Conservation (phyloP, 2,888 invertebrate species). For the Catocala nupta region DNA sequence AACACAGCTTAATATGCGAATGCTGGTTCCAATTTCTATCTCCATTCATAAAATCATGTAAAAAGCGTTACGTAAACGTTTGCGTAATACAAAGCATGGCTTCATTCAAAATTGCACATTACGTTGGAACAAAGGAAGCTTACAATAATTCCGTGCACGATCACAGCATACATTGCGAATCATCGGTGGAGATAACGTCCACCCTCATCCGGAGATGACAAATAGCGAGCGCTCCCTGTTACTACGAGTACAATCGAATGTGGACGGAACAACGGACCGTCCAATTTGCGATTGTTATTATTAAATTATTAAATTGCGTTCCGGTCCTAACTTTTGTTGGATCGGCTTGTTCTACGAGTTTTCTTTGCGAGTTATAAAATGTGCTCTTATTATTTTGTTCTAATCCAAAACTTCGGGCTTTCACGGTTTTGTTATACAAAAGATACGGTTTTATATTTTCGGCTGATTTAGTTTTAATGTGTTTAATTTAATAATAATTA, state of each 20-base stretch:
- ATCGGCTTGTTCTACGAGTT: not conserved
- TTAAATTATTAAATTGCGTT: not conserved
- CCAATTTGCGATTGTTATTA: constrained; percentile 10
- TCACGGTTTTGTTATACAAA: too few relatives aligned
- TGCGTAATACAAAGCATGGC: not conserved
- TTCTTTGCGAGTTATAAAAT: not conserved
- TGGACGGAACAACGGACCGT: not conserved
- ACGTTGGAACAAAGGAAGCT: not conserved
- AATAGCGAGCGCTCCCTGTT: constrained; percentile 12
- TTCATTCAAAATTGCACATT: too few relatives aligned
- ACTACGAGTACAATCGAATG: not conserved
- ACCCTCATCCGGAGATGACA: constrained; percentile 33
- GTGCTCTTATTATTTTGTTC: too few relatives aligned
- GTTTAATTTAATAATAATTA: not conserved
- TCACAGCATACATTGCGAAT: constrained; percentile 21
- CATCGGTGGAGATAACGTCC: constrained; percentile 27
- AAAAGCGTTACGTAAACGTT: not conserved
- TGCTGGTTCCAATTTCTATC: too few relatives aligned
- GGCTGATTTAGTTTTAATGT: not conserved
- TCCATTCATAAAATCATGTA: not conserved
- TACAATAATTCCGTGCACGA: constrained; percentile 16
- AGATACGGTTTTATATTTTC: not conserved
- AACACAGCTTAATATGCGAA: too few relatives aligned
- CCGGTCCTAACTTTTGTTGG: not conserved
- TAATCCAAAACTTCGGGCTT: too few relatives aligned